Evolutionary conservation across 2,888 invertebrate genomes (phyloP), one percentile per base, ranked within the genome.

Genomic region (Standfussiana lucernea): DNA sequence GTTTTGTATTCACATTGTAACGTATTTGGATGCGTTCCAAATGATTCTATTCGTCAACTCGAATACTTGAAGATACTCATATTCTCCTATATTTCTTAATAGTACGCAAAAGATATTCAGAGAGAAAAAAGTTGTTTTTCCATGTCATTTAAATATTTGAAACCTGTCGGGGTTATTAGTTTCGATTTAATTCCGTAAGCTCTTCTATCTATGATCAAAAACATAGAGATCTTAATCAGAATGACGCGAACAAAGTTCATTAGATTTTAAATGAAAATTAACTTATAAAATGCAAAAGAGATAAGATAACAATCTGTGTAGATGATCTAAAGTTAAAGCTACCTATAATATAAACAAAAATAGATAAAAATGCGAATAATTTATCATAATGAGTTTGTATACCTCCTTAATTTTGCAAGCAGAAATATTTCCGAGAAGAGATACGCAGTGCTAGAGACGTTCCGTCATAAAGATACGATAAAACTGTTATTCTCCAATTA

Each of bases 11-110:
- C 83, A 86, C 84, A 89, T 86, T 86, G 82, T 88, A 77, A 59
- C 76, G 56, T 69, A 68, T 32, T 89, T 92, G 92, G 92, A 89
- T 32, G 64, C 5, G 72, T 72, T 84, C 92, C 92, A 92, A 91
- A 89, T 86, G 74, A 86, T 76, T 88, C 72, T 84, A 83, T 86
- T 81, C 83, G 85, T 87, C 88, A 88, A 86, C 85, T 69, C 62
- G 50, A 83, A 85, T 77, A 79, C 81, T 84, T 81, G 69, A 74
- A 64, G 65, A 83, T 77, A 76, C 79, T 71, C 47, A 64, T 82
- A 72, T 76, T 73, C 73, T 73, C 73, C 59, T 72, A 81, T 68
- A 75, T 59, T 83, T 77, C 65, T 82, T 62, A 53, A 65, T 64
- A 64, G 77, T 69, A 72, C 53, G 67, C 61, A 56, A 67, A 80